A percentile compares a stretch with the other conserved stretches of the same genome.
phyloP scores from a whole-genome alignment of 2,113 vertebrate species.

The Callorhinus ursinus region DNA sequence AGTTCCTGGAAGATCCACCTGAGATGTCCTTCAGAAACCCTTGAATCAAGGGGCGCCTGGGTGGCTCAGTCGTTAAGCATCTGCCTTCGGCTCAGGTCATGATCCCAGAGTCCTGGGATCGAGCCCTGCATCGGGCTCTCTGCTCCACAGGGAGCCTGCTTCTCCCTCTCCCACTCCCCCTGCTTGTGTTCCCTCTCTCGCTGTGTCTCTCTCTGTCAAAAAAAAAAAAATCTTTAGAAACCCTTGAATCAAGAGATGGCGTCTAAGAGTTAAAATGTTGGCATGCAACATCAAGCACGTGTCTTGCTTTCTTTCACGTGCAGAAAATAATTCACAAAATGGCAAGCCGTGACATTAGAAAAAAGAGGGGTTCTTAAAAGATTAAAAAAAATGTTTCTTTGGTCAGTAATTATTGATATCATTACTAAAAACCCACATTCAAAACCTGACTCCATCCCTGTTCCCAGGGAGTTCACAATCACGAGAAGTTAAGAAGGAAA shows the following conservation, averaged over 20 bases:
- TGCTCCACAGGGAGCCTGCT: too few relatives aligned
- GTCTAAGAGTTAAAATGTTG: not conserved
- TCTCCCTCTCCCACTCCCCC: too few relatives aligned
- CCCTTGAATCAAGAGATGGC: not conserved
- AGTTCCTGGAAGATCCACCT: not conserved
- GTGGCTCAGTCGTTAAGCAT: too few relatives aligned
- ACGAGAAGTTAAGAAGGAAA: not conserved
- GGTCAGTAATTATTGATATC: not conserved
- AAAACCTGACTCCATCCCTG: not conserved
- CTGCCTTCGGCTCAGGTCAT: too few relatives aligned
- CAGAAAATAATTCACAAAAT: not conserved
- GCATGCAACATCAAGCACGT: not conserved
- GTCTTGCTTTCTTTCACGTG: not conserved
- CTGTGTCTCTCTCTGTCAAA: too few relatives aligned
- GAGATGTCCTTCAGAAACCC: not conserved
- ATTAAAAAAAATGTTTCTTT: conserved; percentile 45
- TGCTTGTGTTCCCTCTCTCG: too few relatives aligned
- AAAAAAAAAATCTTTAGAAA: too few relatives aligned
- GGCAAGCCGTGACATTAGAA: not conserved
- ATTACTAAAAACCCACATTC: not conserved
- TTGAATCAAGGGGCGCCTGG: not conserved
- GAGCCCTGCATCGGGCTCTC: too few relatives aligned
- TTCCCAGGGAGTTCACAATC: not conserved
- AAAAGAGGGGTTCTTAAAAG: not conserved
- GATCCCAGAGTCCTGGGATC: too few relatives aligned